Evolutionary conservation across 2,113 vertebrate genomes (phyloP).

Genomic region (Chlorodrepanis virens): DNA sequence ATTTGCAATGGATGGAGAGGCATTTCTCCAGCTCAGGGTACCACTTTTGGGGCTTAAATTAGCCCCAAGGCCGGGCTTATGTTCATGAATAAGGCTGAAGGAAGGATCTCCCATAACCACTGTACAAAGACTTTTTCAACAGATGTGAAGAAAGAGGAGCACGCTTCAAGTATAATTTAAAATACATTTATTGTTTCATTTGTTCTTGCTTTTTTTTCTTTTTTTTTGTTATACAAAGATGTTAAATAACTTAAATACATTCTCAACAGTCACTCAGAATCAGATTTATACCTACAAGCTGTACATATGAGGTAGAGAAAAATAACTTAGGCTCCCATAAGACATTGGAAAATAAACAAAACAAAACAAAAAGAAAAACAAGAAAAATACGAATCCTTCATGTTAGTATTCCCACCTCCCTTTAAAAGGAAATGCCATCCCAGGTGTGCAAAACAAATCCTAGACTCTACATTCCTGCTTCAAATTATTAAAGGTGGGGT

Average conservation of each 20-base stretch:
- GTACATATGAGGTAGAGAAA: slow-evolving; percentile 99
- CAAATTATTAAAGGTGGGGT: background rate
- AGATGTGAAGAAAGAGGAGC: background rate
- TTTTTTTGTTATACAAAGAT: slow-evolving; percentile 97
- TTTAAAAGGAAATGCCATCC: slow-evolving; percentile 42
- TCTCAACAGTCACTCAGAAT: slow-evolving; percentile 99
- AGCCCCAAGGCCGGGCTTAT: background rate
- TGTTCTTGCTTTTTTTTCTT: slow-evolving; percentile 80
- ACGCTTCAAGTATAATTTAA: slow-evolving; percentile 84
- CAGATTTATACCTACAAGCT: slow-evolving; percentile 95
- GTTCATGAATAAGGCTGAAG: background rate
- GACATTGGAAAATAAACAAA: slow-evolving; percentile 80
- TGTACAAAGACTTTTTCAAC: background rate
- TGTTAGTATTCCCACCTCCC: slow-evolving; percentile 75
- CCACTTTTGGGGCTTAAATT: background rate
- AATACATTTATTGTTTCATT: slow-evolving; percentile 98
- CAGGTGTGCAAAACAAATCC: slow-evolving; percentile 61
- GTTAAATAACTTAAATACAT: slow-evolving; percentile 99
- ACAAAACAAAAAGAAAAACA: background rate
- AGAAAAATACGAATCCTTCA: slow-evolving; percentile 78
- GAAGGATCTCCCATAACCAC: background rate
- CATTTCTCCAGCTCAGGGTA: background rate
- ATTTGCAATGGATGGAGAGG: background rate
- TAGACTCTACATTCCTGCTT: slow-evolving; percentile 29
- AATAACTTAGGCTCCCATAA: slow-evolving; percentile 93